Base-by-base conservation (phyloP, 1,140 invertebrate genomes). In the Drosophila lacteicornis region DNA sequence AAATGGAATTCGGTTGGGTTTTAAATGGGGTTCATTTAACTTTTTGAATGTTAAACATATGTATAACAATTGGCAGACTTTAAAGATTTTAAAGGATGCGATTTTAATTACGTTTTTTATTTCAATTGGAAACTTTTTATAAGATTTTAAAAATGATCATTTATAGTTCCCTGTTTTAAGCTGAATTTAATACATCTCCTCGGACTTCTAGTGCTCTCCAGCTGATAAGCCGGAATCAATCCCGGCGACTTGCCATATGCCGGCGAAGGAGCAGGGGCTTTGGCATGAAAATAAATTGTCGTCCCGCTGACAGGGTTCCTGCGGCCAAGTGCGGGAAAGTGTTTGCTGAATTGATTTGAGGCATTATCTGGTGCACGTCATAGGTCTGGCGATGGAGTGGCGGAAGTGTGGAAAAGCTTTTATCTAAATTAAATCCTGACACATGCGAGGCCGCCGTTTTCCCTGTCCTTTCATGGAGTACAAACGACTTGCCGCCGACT, bases 401-500 rank as follows among this genome's bases (percentile, higher is more conserved):
- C 30, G n/a, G 47, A 60, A 51, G 62, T 58, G 59, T 75, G 65
- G 66, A 59, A 85, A 90, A 90, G 82, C 85, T 90, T 90, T 90
- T 90, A 90, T 90, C 85, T 85, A 90, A 90, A 90, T 90, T 90
- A 90, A 90, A 90, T 88, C 85, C 85, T 67, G 50, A 62, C 70
- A 62, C 65, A 80, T 70, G 55, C 73, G 51, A 66, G 55, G 45
- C 55, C 49, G 59, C n/a, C 30, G 36, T 43, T 25, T 50, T 59
- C n/a, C 25, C 57, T 51, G 22, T 27, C 40, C 53, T 25, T 25
- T 17, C 59, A 80, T 79, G 62, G 73, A 53, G 78, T 90, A 77
- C 70, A 76, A 90, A 79, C 83, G 79, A 75, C 83, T 80, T 69
- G 75, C 75, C 4, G 53, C 53, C 36, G 19, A 12, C 8, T 40